Base-by-base conservation (phyloP, 1,140 invertebrate species). In the Chrysoperla carnea region DNA sequence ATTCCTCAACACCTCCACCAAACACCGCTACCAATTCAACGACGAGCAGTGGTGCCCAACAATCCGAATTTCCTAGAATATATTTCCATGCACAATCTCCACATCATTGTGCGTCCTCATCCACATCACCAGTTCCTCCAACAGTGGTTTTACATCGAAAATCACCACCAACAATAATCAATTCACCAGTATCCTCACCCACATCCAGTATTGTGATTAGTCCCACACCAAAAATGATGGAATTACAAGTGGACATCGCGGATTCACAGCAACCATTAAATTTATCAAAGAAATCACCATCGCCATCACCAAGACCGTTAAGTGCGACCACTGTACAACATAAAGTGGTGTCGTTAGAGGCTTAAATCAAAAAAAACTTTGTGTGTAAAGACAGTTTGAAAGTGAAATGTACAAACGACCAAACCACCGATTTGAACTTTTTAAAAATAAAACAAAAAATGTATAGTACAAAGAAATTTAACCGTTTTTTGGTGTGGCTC, bases 221-320 rank as follows among this genome's bases (percentile, higher is more conserved):
- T 42, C 58, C 55, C 14, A 59, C 55, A 56, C 58, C 53, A 51
- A 63, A 71, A 46, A 69, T 77, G 58, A 70, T 86, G 56, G 81
- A 85, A 56, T 68, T 87, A 40, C 81, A 84, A 57, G 81, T 86
- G 45, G 81, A 80, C 56, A 80, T 82, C 45, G 76, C 79, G 41
- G 81, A 85, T 55, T 76, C 79, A 43, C 81, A 80, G 49, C 82
- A 86, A 57, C 84, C 85, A 29, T 64, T 89, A 36, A 89, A 89
- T 66, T 70, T 89, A 40, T 88, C 84, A 52, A 88, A 87, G 65
- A 88, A 89, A 60, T 83, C 84, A 45, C 81, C 84, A 45, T 81
- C 81, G 50, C 81, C 84, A 47, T 76, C 77, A 45, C 76, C 76
- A 11, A 63, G 70, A 48, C 73, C 73, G 29, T 52, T 70, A 5